phyloP scores from a whole-genome alignment of 2,113 vertebrate species.

The Actenoides hombroni region DNA sequence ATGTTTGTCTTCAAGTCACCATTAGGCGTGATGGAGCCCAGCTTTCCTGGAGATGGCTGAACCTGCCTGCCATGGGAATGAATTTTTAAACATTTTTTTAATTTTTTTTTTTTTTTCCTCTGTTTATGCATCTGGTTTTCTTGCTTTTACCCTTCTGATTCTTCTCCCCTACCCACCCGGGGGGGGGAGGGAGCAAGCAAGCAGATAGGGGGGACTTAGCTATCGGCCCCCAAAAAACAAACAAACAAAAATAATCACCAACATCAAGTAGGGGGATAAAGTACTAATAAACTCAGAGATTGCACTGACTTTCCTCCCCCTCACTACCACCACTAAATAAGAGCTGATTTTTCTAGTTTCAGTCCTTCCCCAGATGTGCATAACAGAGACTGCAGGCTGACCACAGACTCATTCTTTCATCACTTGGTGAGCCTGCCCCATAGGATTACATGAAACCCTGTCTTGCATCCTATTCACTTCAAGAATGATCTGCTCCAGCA shows the following conservation, averaged over 20 bases:
- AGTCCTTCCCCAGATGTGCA: background rate
- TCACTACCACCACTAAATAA: background rate
- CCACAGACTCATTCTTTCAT: background rate
- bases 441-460: background rate
- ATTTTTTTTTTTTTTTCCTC: too few species aligned
- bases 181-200: background rate
- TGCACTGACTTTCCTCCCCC: background rate
- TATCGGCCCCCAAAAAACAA: background rate
- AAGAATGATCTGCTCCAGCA: background rate
- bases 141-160: background rate
- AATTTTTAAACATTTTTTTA: background rate
- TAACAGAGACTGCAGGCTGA: background rate
- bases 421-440: background rate
- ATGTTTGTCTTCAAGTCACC: background rate
- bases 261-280: background rate
- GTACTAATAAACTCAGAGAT: background rate
- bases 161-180: background rate
- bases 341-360: background rate
- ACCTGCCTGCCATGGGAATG: background rate
- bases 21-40: rapidly evolving
- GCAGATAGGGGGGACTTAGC: background rate
- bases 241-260: background rate
- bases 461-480: background rate
- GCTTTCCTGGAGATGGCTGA: background rate
- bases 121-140: background rate